These are phyloP conservation scores for Acrocephalus kingi DNA, from an alignment of 2,113 vertebrate species.

Conservation along the genomic window DNA sequence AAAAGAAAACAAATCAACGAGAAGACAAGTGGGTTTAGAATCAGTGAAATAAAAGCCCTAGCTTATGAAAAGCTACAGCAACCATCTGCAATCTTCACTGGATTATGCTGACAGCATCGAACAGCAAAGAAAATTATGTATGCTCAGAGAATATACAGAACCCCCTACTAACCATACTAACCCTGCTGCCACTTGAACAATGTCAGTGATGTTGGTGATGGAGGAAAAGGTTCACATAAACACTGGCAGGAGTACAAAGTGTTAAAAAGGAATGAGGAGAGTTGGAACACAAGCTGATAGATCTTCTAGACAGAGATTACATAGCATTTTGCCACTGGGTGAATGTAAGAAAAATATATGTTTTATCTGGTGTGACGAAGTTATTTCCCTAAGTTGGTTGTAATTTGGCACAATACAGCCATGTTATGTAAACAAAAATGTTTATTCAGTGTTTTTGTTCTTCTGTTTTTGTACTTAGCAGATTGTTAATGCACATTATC, in stretches of 20 bases:
- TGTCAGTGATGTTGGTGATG: neutral
- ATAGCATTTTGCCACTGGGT: neutral
- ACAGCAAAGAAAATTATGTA: neutral
- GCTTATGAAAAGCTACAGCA: neutral
- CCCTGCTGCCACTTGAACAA: neutral
- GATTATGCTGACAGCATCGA: neutral
- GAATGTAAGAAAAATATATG: neutral
- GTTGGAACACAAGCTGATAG: neutral
- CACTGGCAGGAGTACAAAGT: neutral
- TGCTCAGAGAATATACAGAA: neutral
- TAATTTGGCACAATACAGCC: neutral
- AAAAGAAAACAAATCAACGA: neutral
- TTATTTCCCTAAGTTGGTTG: neutral
- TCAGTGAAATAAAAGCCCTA: neutral
- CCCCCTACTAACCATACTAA: neutral
- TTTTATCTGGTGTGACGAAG: neutral
- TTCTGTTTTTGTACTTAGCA: neutral
- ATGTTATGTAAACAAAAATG: neutral
- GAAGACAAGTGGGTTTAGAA: neutral
- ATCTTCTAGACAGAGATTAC: neutral
- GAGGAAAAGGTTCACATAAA: neutral
- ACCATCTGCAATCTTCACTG: neutral
- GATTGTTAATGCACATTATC: neutral
- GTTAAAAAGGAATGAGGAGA: neutral
- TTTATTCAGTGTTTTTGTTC: neutral